Conservation (phyloP, 2,888 invertebrate genomes). For the Pristionchus entomophagus region DNA sequence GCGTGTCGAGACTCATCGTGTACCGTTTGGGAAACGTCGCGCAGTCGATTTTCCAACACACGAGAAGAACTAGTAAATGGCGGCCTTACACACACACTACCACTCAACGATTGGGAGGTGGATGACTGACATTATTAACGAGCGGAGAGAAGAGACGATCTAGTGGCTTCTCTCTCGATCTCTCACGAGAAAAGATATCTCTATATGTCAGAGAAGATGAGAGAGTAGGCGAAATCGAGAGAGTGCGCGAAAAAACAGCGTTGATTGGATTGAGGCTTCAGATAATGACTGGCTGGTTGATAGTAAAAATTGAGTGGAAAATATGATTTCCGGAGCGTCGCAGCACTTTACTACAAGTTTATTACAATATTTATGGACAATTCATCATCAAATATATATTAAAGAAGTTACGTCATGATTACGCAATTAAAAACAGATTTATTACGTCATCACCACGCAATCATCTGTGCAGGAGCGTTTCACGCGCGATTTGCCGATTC, state of each 20-base stretch:
- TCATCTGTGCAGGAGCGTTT: slow-evolving; percentile 19
- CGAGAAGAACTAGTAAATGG: neutral
- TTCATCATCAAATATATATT: no score
- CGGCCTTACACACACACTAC: neutral
- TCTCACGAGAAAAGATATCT: neutral
- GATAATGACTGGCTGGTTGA: no score
- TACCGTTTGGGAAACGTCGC: slow-evolving; percentile 5
- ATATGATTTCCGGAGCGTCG: no score
- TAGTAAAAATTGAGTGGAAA: no score
- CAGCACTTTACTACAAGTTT: no score
- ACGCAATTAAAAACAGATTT: no score
- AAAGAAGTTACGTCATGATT: no score
- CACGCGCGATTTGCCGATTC: slow-evolving; percentile 46
- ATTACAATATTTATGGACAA: no score
- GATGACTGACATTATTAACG: slow-evolving; percentile 18
- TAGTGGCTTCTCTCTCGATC: neutral
- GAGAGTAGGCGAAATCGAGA: neutral
- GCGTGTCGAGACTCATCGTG: slow-evolving; percentile 26
- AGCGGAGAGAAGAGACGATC: neutral
- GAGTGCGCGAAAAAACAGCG: neutral
- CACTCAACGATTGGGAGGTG: neutral
- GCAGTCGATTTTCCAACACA: slow-evolving; percentile 2
- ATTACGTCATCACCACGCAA: no score
- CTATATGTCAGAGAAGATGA: no score
- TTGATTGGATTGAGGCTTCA: neutral